Base-by-base conservation (phyloP, 2,113 vertebrate genomes). In the Syngnathoides biaculeatus region DNA sequence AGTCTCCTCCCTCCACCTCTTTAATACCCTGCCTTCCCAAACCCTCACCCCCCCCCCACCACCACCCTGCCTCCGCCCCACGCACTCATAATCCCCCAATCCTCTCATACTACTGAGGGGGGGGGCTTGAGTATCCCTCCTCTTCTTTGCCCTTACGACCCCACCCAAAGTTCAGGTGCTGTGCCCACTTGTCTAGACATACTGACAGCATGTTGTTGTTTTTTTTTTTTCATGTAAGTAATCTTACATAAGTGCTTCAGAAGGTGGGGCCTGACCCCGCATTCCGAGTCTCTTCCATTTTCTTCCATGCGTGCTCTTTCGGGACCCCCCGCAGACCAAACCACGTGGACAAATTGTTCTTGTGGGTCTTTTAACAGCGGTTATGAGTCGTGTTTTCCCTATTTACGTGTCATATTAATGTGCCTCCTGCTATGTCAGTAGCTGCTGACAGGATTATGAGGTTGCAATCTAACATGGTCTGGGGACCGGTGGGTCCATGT, bases 11-110 rank as follows among this genome's bases (percentile, higher is more conserved):
- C 74, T 79, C 69, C 35, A 53, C 71, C 59, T 43, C 73, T 88
- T 88, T 88, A 88, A 87, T 87, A 86, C 85, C 75, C 68, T 75
- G 71, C 66, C 57, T 57, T 64, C 65, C 61, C 47, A 58, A 24
- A 27, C 71, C 64, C 66, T 40, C 57, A 52, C 42, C 64, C 55
- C 68, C 10, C 55, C 26, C 26, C 7, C n/a, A n/a, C n/a, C n/a
- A n/a, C n/a, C n/a, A n/a, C n/a, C n/a, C n/a, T n/a, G n/a, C n/a
- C n/a, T 20, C 55, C 40, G 65, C 43, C 58, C 42, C 17, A 52
- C 9, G n/a, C 65, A 78, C 62, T 81, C 71, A 65, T 84, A 91
- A 89, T 88, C 90, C 82, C 74, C 68, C 84, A 84, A 87, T 89
- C 82, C 86, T 81, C 73, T 77, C 85, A 81, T 80, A 77, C 75